Conservation (phyloP, 2,797 vertebrate genomes). For the Microhierax caerulescens region DNA sequence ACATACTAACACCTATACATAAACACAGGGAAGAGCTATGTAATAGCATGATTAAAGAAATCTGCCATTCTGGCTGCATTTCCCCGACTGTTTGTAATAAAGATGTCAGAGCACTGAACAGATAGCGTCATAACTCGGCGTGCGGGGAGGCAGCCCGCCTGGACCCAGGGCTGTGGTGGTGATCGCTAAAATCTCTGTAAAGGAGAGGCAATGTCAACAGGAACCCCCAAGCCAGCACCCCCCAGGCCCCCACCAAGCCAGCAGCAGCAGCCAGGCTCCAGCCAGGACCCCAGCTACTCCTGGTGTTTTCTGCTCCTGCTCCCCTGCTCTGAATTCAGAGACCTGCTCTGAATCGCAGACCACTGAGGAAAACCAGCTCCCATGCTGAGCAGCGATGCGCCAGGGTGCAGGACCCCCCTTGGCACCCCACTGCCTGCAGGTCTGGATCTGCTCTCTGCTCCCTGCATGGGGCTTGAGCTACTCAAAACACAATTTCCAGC, state of each 20-base stretch:
- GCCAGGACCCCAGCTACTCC: neutral
- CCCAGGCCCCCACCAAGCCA: fast-evolving
- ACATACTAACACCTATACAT: neutral
- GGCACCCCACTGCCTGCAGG: fast-evolving
- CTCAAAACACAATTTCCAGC: neutral
- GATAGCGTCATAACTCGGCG: neutral
- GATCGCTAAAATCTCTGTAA: neutral
- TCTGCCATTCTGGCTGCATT: neutral
- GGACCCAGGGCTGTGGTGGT: fast-evolving
- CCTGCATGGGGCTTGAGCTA: neutral
- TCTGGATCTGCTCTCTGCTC: neutral
- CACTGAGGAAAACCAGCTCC: neutral
- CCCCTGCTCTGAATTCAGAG: too few species aligned
- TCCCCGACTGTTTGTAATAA: neutral
- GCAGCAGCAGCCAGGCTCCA: neutral
- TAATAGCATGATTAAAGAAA: neutral
- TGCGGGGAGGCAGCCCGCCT: neutral
- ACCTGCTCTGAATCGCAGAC: neutral
- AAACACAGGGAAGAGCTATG: neutral
- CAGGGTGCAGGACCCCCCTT: fast-evolving
- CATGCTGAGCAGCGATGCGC: fast-evolving
- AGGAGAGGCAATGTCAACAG: neutral
- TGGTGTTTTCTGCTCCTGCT: neutral
- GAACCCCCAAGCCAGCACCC: neutral
- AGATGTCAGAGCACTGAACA: neutral